Conservation (phyloP, 1,140 invertebrate genomes). For the Diplogasteroides magnus region DNA sequence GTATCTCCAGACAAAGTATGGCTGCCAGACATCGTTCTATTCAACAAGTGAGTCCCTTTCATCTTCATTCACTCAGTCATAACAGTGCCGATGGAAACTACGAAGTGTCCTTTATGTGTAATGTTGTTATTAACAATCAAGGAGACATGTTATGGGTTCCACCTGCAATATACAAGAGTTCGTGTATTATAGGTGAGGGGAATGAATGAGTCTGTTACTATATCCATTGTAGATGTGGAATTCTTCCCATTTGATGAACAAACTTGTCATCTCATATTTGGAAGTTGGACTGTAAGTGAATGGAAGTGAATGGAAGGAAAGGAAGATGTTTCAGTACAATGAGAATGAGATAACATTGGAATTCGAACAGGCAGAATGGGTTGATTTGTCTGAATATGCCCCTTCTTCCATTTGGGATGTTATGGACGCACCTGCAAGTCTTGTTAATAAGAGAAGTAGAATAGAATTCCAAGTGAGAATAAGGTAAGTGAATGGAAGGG, state of each 20-base stretch:
- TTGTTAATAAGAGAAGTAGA: slow-evolving; percentile 49
- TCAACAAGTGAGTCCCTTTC: slow-evolving; percentile 85
- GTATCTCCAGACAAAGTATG: slow-evolving; percentile 97
- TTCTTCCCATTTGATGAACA: slow-evolving; percentile 67
- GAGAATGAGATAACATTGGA: slow-evolving; percentile 67
- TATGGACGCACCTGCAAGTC: slow-evolving; percentile 86
- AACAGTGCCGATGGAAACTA: slow-evolving; percentile 90
- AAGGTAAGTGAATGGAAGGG: slow-evolving; percentile 49
- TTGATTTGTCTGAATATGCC: slow-evolving; percentile 81
- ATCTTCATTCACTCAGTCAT: slow-evolving; percentile 36
- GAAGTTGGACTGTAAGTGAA: slow-evolving; percentile 96
- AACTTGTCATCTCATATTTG: slow-evolving; percentile 97
- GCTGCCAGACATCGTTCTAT: slow-evolving; percentile 98
- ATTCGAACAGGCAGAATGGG: slow-evolving; percentile 65
- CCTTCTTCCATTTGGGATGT: slow-evolving; percentile 99
- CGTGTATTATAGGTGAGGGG: slow-evolving; percentile 95
- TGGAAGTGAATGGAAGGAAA: background rate
- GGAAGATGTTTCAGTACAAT: slow-evolving; percentile 65
- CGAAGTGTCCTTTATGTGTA: slow-evolving; percentile 93
- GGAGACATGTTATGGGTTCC: slow-evolving; percentile 83
- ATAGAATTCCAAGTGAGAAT: slow-evolving; percentile 55
- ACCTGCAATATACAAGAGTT: slow-evolving; percentile 96
- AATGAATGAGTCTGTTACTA: background rate
- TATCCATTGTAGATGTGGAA: slow-evolving; percentile 41
- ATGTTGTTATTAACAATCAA: slow-evolving; percentile 80